Percentiles rank a stretch among this genome's conserved stretches.
Conservation (phyloP, 1,140 invertebrate species). For the Aphelinus atriplicis region DNA sequence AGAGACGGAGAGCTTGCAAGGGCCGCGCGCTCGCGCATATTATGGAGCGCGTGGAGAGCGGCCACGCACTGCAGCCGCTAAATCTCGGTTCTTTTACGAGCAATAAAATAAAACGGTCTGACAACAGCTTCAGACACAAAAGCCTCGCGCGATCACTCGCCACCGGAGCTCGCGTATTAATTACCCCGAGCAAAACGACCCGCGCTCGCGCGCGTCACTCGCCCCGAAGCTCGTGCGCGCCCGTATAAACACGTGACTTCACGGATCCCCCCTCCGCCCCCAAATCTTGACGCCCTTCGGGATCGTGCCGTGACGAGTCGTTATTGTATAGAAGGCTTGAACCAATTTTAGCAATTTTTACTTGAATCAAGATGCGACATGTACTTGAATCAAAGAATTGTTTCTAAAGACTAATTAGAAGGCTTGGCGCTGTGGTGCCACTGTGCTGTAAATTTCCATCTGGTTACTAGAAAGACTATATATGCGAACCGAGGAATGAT, state of each 20-base stretch:
- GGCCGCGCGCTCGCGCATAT: conserved; percentile 41
- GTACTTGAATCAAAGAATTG: no score
- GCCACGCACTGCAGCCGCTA: conserved; percentile 58
- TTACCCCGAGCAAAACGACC: conserved; percentile 27
- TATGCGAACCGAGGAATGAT: no score
- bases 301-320: no score
- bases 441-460: no score
- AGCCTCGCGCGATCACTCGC: conserved; percentile 34
- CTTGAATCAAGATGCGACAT: no score
- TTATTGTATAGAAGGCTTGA: no score
- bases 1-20: neutral
- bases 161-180: conserved; percentile 35
- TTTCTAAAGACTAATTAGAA: no score
- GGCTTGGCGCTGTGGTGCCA: no score
- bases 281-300: no score
- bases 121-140: conserved; percentile 40
- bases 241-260: conserved; percentile 35
- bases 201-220: conserved; percentile 5
- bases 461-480: no score
- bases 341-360: no score
- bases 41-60: conserved; percentile 49
- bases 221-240: conserved; percentile 27
- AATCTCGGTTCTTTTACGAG: conserved; percentile 66
- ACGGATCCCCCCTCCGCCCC: neutral
- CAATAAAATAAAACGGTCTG: conserved; percentile 66